Evolutionary conservation across 1,140 invertebrate species (phyloP).

Genomic region (Camponotus vicinus): DNA sequence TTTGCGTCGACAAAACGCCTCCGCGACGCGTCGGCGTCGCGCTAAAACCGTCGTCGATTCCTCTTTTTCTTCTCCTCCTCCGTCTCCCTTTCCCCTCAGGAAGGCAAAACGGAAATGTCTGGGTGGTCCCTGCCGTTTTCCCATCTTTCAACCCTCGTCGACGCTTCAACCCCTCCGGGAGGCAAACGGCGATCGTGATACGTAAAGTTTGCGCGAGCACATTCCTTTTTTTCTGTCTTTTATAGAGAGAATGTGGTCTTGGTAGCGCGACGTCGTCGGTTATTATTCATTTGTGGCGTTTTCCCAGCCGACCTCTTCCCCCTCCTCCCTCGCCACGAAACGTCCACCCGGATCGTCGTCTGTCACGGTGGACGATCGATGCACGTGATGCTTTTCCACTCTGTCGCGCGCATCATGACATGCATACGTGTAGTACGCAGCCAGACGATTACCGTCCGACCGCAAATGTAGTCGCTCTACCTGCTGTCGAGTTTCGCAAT

Average conservation of each 20-base stretch:
- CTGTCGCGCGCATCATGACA: neutral
- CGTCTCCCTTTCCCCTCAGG: too few species aligned
- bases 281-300: constrained; percentile 62
- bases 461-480: constrained; percentile 9
- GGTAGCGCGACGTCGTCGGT: neutral
- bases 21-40: constrained; percentile 51
- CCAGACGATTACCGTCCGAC: constrained; percentile 33
- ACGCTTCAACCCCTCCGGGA: neutral
- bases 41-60: constrained; percentile 9
- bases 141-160: constrained; percentile 13
- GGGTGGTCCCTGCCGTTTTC: neutral
- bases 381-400: constrained; percentile 46
- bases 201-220: constrained; percentile 18
- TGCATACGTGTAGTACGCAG: constrained; percentile 31
- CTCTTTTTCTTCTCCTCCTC: neutral
- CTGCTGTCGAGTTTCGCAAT: neutral
- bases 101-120: constrained; percentile 31
- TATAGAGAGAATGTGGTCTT: neutral
- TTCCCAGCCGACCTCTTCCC: neutral
- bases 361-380: constrained; percentile 60
- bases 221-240: constrained; percentile 2
- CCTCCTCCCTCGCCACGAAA: neutral
- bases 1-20: constrained; percentile 9
- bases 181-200: constrained; percentile 43
- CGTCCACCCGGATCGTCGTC: constrained; percentile 35